These are phyloP conservation scores for Megaleporinus macrocephalus DNA, from an alignment of 2,113 vertebrate genomes.

Conservation along the genomic window DNA sequence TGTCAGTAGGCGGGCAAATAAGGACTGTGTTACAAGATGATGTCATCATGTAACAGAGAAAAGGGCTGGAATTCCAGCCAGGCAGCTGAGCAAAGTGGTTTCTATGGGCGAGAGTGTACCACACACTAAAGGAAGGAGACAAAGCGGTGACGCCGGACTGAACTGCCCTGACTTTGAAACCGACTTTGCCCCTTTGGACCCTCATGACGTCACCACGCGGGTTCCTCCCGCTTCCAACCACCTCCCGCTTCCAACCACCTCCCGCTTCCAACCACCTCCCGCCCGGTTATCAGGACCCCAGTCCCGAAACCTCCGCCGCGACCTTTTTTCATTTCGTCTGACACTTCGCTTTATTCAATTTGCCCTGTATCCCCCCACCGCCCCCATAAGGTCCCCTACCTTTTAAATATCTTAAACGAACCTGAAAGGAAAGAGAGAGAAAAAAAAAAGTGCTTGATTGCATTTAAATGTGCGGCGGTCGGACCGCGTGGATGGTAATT, in stretches of 20 bases:
- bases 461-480: conserved; percentile 38
- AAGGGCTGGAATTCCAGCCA: no score
- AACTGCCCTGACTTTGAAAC: no score
- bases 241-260: background rate
- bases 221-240: conserved; percentile 9
- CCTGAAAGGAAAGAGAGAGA: background rate
- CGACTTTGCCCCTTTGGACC: conserved; percentile 27
- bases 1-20: no score
- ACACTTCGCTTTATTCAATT: conserved; percentile 58
- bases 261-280: conserved; percentile 14
- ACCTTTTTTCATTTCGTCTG: conserved; percentile 49
- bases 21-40: no score
- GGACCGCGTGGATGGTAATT: conserved; percentile 49
- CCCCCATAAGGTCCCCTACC: conserved; percentile 26
- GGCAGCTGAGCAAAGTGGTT: no score
- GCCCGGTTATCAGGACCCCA: conserved; percentile 28
- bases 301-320: conserved; percentile 14
- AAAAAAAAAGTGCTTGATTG: conserved; percentile 42
- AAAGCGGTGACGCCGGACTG: no score
- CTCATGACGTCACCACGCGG: background rate
- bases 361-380: conserved; percentile 46
- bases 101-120: no score
- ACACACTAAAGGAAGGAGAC: no score
- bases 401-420: conserved; percentile 33
- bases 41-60: no score